Percentiles rank a stretch among this genome's conserved stretches.
These are phyloP conservation scores for Pseudorectes ferrugineus DNA, from an alignment of 2,113 vertebrate genomes.

Conservation along the genomic window DNA sequence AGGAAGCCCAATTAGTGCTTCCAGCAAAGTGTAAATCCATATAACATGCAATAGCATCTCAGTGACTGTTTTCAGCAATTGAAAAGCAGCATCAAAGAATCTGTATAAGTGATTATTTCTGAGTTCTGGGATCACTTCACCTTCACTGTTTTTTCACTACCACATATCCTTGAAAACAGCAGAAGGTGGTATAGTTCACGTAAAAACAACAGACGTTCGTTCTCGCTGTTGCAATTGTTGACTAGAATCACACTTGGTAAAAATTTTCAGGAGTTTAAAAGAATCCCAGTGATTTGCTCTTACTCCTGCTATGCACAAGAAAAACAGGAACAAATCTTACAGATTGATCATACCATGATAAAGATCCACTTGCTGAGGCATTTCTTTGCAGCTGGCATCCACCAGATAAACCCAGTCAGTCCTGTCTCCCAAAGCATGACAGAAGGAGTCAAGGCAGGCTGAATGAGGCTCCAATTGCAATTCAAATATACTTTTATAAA, in stretches of 20 bases:
- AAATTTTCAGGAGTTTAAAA: not conserved
- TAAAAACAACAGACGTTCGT: not conserved
- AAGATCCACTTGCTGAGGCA: not conserved
- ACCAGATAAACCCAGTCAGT: not conserved
- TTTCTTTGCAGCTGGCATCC: not conserved
- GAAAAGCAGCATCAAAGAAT: not conserved
- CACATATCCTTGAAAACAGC: not conserved
- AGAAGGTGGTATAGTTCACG: not conserved
- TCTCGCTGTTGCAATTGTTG: not conserved
- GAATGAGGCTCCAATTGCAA: not conserved
- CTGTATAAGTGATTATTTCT: not conserved
- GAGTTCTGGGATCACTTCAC: not conserved
- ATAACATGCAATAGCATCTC: not conserved
- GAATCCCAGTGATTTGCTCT: not conserved
- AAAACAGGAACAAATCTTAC: not conserved
- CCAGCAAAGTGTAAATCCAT: not conserved
- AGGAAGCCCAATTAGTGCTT: not conserved
- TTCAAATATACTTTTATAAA: not conserved
- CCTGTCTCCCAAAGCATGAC: not conserved
- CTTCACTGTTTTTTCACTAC: not conserved
- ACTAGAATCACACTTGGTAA: not conserved
- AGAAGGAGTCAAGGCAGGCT: not conserved
- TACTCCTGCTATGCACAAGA: not conserved
- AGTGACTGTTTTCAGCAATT: not conserved
- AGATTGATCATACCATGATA: not conserved